Evolutionary conservation across 1,140 invertebrate species (phyloP), one percentile per base, ranked within the genome.

Genomic region (Drosophila kurseongensis): DNA sequence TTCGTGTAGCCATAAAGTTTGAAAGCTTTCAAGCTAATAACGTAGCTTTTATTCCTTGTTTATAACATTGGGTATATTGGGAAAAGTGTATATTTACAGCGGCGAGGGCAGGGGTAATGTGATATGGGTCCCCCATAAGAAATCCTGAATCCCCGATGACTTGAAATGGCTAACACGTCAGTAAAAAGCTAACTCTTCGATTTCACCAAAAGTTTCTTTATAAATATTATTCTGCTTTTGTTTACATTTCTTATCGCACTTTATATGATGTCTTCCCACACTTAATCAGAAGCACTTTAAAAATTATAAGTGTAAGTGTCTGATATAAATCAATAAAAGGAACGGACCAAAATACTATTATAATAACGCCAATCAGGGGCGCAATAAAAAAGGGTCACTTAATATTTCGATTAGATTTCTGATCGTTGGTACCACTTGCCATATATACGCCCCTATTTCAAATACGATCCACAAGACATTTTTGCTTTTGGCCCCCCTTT

Each of bases 401-500:
- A n/a, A 29, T 14, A 41, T 57, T 1, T 23, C 35, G 63, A 71
- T 71, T 69, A 69, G 67, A 71, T 69, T 68, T 27, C 23, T 47
- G 27, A 40, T 68, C 67, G 32, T n/a, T 35, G 60, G 27, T 12
- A 41, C 51, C 14, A 52, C 14, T 8, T 6, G 6, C 16, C n/a
- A 42, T 16, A 13, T 42, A 6, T 29, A 29, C 27, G 23, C 27
- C 27, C 27, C n/a, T 32, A 32, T 69, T 56, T 32, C 5, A 27
- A n/a, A 38, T 48, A 35, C 2, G 29, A 38, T 56, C 41, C 45
- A 66, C 44, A 67, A 45, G 56, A 65, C 45, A 61, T 7, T 6
- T 9, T 6, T 42, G 1, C 9, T 40, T 4, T 8, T 16, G 6
- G 10, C 2, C 29, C 47, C 12, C 14, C 1, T 23, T n/a, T 29